phyloP scores from a whole-genome alignment of 1,140 invertebrate genomes.

The Lineus longissimus region DNA sequence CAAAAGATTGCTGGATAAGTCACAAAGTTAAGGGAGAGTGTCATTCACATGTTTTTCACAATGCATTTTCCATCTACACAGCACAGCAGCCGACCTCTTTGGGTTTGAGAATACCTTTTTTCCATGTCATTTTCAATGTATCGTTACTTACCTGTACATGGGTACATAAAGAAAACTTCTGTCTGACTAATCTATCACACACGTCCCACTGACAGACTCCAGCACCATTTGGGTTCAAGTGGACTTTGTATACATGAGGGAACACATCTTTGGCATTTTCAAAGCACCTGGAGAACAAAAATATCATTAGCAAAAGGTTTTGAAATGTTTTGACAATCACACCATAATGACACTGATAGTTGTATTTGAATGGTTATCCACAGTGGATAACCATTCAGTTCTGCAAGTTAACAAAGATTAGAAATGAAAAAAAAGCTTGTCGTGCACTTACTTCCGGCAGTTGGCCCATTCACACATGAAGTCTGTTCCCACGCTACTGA shows the following conservation, averaged over 20 bases:
- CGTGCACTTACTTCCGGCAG: conserved; percentile 42
- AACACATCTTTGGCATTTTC: conserved; percentile 41
- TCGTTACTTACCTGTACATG: conserved; percentile 44
- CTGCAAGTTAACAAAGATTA: conserved; percentile 6
- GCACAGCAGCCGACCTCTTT: no score
- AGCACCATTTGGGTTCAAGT: conserved; percentile 33
- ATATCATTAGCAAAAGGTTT: no score
- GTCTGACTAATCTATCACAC: conserved; percentile 49
- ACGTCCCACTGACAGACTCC: conserved; percentile 48
- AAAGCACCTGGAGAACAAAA: conserved; percentile 35
- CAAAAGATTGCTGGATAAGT: no score
- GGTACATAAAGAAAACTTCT: conserved; percentile 50
- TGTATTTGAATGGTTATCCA: no score
- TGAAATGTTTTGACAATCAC: no score
- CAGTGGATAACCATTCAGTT: no score
- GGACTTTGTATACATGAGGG: conserved; percentile 38
- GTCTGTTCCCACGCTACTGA: conserved; percentile 23
- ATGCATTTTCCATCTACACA: no score
- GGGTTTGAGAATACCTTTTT: no score
- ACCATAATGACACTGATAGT: no score
- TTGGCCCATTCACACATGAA: conserved; percentile 51
- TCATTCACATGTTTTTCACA: no score
- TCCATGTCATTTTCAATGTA: no score
- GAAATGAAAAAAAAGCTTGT: background rate
- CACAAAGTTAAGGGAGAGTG: no score